Percentiles rank a stretch among this genome's conserved stretches.
Conservation (phyloP, 2,888 invertebrate species). For the Mythimna pallens region DNA sequence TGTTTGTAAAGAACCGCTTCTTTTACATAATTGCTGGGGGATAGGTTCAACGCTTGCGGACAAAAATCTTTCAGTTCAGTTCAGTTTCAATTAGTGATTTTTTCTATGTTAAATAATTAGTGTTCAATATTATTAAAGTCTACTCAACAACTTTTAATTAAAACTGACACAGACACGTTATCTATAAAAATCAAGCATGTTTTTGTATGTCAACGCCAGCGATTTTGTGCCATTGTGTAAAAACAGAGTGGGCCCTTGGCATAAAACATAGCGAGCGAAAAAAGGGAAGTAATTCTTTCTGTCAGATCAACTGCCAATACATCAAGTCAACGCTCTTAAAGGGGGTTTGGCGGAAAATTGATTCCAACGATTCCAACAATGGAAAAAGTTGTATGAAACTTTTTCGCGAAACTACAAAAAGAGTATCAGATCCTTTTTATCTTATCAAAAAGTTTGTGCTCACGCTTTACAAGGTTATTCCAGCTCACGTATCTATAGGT, state of each 20-base stretch:
- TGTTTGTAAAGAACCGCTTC: constrained; percentile 30
- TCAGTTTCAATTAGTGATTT: constrained; percentile 37
- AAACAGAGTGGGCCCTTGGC: constrained; percentile 14
- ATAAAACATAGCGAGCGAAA: constrained; percentile 30
- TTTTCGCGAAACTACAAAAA: constrained; percentile 16
- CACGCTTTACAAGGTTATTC: neutral
- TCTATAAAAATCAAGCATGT: neutral
- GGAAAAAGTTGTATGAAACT: constrained; percentile 26
- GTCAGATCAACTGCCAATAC: constrained; percentile 49
- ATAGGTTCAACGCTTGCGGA: constrained; percentile 12
- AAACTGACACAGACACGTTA: neutral
- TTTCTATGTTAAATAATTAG: neutral
- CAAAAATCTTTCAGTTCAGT: constrained; percentile 11
- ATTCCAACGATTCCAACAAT: constrained; percentile 34
- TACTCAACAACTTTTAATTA: neutral
- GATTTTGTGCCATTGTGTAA: constrained; percentile 6
- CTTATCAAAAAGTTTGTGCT: constrained; percentile 28
- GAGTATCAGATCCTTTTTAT: constrained; percentile 20
- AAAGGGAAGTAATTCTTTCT: constrained; percentile 40
- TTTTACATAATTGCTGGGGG: constrained; percentile 33
- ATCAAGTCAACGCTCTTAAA: constrained; percentile 45
- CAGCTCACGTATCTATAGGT: neutral
- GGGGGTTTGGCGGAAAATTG: constrained; percentile 28
- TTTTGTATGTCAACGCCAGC: neutral
- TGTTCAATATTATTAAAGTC: neutral